phyloP scores from a whole-genome alignment of 1,140 invertebrate genomes.

The Tetramorium simillimum region DNA sequence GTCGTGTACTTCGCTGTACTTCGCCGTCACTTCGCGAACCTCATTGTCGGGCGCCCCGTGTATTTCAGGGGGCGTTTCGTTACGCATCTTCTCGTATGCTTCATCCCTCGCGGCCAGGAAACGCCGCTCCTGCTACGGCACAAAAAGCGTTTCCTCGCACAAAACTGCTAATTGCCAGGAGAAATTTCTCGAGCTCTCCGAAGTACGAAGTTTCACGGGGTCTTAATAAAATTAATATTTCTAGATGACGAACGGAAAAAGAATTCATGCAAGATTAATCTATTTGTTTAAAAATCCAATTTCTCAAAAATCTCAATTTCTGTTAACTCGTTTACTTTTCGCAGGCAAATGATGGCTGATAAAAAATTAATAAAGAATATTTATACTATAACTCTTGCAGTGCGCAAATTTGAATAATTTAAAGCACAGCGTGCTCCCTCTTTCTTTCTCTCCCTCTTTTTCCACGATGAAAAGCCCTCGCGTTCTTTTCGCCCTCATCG shows the following conservation, averaged over 20 bases:
- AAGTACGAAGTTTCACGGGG: not conserved
- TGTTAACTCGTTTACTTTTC: not conserved
- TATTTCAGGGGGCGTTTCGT: not conserved
- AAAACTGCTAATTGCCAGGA: not conserved
- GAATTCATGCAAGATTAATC: not conserved
- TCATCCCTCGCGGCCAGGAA: not conserved
- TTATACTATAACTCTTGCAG: not conserved
- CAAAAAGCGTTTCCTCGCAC: not conserved
- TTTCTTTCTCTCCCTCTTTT: not conserved
- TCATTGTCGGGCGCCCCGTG: not conserved
- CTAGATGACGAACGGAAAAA: not conserved
- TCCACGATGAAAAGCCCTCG: not conserved
- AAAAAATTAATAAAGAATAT: not conserved
- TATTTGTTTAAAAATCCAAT: not conserved
- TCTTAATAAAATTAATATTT: not conserved
- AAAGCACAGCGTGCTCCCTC: not conserved
- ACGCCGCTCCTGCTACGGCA: not conserved
- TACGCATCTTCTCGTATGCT: not conserved
- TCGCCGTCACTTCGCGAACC: not conserved
- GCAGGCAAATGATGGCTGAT: not conserved
- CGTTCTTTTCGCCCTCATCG: not conserved
- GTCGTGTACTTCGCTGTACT: not conserved
- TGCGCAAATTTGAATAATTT: constrained; percentile 12
- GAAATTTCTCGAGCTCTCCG: not conserved
- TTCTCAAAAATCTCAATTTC: no score